These are phyloP conservation scores for Heptranchias perlo DNA, from an alignment of 2,113 vertebrate species.

Conservation along the genomic window DNA sequence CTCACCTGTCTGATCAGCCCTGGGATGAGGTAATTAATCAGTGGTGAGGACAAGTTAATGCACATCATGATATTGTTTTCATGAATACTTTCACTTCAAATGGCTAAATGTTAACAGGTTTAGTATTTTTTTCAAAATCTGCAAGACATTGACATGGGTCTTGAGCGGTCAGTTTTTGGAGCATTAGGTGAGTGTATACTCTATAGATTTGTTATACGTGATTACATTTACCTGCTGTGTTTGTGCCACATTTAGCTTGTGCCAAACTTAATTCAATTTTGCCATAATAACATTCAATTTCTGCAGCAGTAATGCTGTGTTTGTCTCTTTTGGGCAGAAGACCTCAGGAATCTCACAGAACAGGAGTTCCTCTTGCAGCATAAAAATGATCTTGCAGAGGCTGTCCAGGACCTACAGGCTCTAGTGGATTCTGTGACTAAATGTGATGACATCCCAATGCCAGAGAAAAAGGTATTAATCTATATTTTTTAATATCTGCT, in stretches of 20 bases:
- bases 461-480: slow-evolving; percentile 58
- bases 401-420: slow-evolving; percentile 50
- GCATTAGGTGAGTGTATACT: too few relatives aligned
- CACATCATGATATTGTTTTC: background rate
- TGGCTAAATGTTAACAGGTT: background rate
- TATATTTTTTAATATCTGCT: background rate
- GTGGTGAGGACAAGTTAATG: background rate
- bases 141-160: background rate
- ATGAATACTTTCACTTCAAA: background rate
- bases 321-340: slow-evolving; percentile 9
- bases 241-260: too few relatives aligned
- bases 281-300: background rate
- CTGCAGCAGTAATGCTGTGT: background rate
- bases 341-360: slow-evolving; percentile 39
- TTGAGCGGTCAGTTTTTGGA: background rate
- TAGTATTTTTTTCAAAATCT: background rate
- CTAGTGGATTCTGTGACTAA: slow-evolving; percentile 54
- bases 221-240: background rate
- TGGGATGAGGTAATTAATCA: background rate
- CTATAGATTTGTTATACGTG: too few relatives aligned
- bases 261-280: background rate
- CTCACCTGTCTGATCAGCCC: background rate
- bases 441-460: slow-evolving; percentile 52
- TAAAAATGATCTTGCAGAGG: slow-evolving; percentile 55
- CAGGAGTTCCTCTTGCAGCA: slow-evolving; percentile 59